Evolutionary conservation across 2,113 vertebrate species (phyloP).

Genomic region (Cyanocitta stelleri): DNA sequence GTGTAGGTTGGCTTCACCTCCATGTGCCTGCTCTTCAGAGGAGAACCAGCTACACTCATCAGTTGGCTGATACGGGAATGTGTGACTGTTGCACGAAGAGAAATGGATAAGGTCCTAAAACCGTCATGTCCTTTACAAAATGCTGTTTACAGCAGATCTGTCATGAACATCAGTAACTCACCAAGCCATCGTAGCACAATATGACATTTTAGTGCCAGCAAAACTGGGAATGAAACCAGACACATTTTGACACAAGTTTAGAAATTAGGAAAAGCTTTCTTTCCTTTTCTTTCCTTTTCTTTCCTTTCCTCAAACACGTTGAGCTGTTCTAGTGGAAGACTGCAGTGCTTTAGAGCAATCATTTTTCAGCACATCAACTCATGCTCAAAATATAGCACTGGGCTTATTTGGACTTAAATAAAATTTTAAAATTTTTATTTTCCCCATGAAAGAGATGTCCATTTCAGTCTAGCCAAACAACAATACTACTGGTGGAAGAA

Average conservation of each 20-base stretch:
- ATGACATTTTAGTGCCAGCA: background rate
- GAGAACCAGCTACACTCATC: background rate
- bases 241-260: background rate
- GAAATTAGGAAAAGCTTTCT: background rate
- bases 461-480: background rate
- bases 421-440: background rate
- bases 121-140: background rate
- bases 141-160: constrained; percentile 50
- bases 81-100: background rate
- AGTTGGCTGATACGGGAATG: background rate
- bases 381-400: background rate
- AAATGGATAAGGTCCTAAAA: constrained; percentile 2
- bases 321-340: background rate
- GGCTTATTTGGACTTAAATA: background rate
- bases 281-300: background rate
- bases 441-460: background rate
- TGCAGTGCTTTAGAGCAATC: background rate
- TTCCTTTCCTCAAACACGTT: fast-evolving
- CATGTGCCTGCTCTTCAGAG: background rate
- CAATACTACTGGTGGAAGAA: background rate
- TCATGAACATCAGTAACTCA: constrained; percentile 37
- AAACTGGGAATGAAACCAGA: background rate
- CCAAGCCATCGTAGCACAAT: background rate
- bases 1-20: constrained; percentile 27
- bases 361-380: background rate